These are phyloP conservation scores for Pachyramphus minor DNA, from an alignment of 2,113 vertebrate genomes.

Conservation along the genomic window DNA sequence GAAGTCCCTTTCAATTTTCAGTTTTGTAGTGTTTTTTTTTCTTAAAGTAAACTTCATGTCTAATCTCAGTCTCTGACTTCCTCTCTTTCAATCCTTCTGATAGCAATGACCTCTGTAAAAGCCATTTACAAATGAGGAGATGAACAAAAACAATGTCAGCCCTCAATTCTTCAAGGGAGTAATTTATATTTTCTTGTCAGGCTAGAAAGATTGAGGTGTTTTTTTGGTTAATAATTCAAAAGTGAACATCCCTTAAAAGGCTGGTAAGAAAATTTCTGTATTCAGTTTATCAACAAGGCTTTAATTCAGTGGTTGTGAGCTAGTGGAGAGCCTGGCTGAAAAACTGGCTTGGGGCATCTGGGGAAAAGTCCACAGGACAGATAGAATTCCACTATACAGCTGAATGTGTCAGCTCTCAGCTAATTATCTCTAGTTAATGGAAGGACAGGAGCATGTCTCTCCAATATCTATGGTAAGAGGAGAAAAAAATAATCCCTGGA, in stretches of 20 bases:
- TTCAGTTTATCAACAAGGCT: not conserved
- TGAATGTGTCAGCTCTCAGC: not conserved
- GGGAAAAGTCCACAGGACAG: not conserved
- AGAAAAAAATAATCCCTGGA: not conserved
- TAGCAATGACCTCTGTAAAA: constrained; percentile 1
- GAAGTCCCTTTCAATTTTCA: not conserved
- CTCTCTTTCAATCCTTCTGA: not conserved
- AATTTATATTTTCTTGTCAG: not conserved
- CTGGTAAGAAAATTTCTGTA: not conserved
- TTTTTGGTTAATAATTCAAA: not conserved
- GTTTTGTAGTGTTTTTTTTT: constrained; percentile 11
- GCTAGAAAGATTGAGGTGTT: not conserved
- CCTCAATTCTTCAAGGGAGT: not conserved
- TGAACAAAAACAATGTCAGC: not conserved
- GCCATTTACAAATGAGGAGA: not conserved
- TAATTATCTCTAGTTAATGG: not conserved
- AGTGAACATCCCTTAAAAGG: not conserved
- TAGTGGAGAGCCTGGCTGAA: not conserved
- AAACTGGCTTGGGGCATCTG: not conserved
- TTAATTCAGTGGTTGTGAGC: not conserved
- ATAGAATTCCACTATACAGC: not conserved
- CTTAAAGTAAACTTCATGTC: not conserved
- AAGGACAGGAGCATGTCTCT: not conserved
- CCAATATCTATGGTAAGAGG: not conserved
- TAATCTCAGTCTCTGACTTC: not conserved